Evolutionary conservation across 53 echinoderm and acorn worm species (phyloP).

Genomic region (Henricia sp.): DNA sequence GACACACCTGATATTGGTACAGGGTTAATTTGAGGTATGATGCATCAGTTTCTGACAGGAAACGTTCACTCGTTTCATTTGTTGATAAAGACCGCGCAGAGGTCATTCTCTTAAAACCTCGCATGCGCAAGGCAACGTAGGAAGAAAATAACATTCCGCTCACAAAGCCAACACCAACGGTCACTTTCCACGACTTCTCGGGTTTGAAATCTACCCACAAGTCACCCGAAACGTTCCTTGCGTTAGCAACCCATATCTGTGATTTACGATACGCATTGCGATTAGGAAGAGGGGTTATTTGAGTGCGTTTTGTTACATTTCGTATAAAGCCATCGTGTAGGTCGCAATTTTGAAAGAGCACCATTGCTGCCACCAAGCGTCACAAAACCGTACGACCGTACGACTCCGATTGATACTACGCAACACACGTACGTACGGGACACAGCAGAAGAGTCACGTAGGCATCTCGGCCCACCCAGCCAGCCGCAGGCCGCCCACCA

Average conservation of each 20-base stretch:
- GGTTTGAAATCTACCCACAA: constrained; percentile 16
- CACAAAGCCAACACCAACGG: constrained; percentile 19
- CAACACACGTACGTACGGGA: too few relatives aligned
- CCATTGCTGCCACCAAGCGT: too few relatives aligned
- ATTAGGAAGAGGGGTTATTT: neutral
- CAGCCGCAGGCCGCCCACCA: too few relatives aligned
- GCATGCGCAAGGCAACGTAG: too few relatives aligned
- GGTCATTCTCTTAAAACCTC: too few relatives aligned
- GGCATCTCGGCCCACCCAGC: too few relatives aligned
- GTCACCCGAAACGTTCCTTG: constrained; percentile 23
- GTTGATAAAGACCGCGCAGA: neutral
- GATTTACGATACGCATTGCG: neutral
- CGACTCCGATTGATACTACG: too few relatives aligned
- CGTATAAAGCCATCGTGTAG: constrained; percentile 34
- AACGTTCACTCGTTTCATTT: constrained; percentile 66
- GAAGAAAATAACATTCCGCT: constrained; percentile 31
- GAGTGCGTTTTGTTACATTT: neutral
- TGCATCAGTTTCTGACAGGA: constrained; percentile 67
- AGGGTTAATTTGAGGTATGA: constrained; percentile 77
- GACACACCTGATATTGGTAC: constrained; percentile 96
- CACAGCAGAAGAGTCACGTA: too few relatives aligned
- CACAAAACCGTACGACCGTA: too few relatives aligned
- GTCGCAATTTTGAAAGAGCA: constrained; percentile 51
- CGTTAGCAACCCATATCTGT: neutral
- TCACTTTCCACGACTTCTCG: constrained; percentile 1